Base-by-base conservation (phyloP, 1,140 invertebrate species). In the Archivesica marissinica region DNA sequence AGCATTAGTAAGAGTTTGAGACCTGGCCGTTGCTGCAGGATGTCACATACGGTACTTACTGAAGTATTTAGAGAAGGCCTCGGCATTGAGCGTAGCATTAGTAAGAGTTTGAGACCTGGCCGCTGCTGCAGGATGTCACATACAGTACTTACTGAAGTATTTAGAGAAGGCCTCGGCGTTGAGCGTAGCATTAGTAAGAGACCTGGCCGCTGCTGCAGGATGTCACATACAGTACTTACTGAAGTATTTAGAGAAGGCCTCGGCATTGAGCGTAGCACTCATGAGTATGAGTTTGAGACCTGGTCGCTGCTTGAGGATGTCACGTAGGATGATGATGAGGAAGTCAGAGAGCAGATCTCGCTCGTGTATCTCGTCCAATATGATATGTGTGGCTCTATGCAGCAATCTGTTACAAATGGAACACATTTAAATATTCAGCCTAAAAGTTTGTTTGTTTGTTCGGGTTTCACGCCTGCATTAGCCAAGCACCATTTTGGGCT, bases 1-100 rank as follows among this genome's bases (percentile, higher is more conserved):
- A 0, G 97, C 98, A 33, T 97, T 98, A 97, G 98, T 98, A 0
- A 98, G 93, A 61, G 98, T 96, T 96, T 97, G 4, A 98, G 92
- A 91, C 97, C 96, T 52, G 95, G 95, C 68, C 97, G 95, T 20
- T 95, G n/a, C n/a, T n/a, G n/a, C n/a, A n/a, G n/a, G n/a, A n/a
- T n/a, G n/a, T n/a, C n/a, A n/a, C n/a, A n/a, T n/a, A n/a, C n/a
- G n/a, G n/a, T n/a, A 89, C 90, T 89, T 79, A 93, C 92, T 76
- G 93, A 98, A 98, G 91, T 97, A 99, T 20, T 95, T 90, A 50
- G 96, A 95, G 93, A 98, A 97, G 59, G 96, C 93, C 38, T 96
- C 94, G n/a, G 95, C 94, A 92, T 98, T 96, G 78, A 98, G 96
- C 9, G 97, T 98, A 0, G 97, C 98, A 33, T 97, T 98, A 97